Conservation (phyloP, 2,888 invertebrate species). For the Drosophila neonasuta region DNA sequence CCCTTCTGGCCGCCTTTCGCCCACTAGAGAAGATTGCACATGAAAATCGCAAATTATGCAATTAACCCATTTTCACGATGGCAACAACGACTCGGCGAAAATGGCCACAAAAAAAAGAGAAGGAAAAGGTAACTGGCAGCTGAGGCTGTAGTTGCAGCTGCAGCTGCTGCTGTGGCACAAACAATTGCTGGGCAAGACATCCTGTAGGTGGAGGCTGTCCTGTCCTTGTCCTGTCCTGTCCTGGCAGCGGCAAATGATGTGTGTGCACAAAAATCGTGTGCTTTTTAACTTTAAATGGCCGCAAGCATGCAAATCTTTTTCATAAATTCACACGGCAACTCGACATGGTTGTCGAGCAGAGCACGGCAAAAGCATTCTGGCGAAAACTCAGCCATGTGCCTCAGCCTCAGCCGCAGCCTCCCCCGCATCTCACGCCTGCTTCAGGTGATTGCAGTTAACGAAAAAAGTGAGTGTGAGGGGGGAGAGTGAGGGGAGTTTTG, state of each 20-base stretch:
- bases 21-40: constrained; percentile 32
- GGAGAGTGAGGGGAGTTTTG: neutral
- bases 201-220: constrained; percentile 1
- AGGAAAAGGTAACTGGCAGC: constrained; percentile 15
- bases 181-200: constrained; percentile 22
- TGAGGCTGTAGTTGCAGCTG: neutral
- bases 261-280: constrained; percentile 59
- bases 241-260: constrained; percentile 52
- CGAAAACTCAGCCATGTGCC: neutral
- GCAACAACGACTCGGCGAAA: constrained; percentile 22
- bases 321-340: constrained; percentile 69
- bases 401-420: neutral
- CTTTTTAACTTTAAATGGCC: constrained; percentile 78
- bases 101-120: constrained; percentile 57
- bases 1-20: no score
- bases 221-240: neutral
- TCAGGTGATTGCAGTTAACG: constrained; percentile 33
- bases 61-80: constrained; percentile 72
- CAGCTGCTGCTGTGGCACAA: constrained; percentile 7
- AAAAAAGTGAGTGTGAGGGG: constrained; percentile 9
- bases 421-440: neutral
- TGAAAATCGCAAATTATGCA: constrained; percentile 76
- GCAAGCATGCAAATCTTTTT: constrained; percentile 78
- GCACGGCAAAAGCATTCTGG: constrained; percentile 21
- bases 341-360: constrained; percentile 16